Evolutionary conservation across 2,797 vertebrate genomes (phyloP).

Genomic region (Chloroceryle amazona): DNA sequence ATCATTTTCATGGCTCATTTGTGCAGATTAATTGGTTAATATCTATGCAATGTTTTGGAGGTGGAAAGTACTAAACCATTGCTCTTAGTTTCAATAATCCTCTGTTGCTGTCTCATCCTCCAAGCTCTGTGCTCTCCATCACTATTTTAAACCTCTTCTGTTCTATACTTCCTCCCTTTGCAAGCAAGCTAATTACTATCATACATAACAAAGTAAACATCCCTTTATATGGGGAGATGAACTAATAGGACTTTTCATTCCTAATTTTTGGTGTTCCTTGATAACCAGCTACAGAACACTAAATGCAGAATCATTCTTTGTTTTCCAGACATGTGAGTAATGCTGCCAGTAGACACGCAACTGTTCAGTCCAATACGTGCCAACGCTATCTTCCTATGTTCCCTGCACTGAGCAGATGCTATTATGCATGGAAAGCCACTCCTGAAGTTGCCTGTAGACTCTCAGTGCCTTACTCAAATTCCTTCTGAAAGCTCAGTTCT

Average conservation of each 20-base stretch:
- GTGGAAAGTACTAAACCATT: background rate
- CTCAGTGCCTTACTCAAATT: background rate
- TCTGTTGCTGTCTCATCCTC: background rate
- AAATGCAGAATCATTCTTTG: background rate
- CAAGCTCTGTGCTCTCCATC: background rate
- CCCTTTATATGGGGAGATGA: background rate
- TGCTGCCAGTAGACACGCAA: background rate
- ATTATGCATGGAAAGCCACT: background rate
- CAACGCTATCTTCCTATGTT: background rate
- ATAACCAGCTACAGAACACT: background rate
- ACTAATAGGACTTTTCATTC: background rate
- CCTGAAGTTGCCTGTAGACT: background rate
- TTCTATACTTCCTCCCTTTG: background rate
- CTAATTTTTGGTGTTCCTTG: background rate
- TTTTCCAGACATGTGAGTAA: background rate
- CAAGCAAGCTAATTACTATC: constrained; percentile 9
- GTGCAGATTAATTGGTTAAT: constrained; percentile 51
- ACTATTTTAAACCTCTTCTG: constrained; percentile 36
- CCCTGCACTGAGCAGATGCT: background rate
- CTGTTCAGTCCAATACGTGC: background rate
- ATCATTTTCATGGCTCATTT: constrained; percentile 62
- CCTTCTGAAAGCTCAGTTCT: background rate
- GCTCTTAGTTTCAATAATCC: background rate
- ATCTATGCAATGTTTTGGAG: constrained; percentile 28
- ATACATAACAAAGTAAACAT: constrained; percentile 16